Base-by-base conservation (phyloP, 2,113 vertebrate species). In the Lepisosteus osseus region DNA sequence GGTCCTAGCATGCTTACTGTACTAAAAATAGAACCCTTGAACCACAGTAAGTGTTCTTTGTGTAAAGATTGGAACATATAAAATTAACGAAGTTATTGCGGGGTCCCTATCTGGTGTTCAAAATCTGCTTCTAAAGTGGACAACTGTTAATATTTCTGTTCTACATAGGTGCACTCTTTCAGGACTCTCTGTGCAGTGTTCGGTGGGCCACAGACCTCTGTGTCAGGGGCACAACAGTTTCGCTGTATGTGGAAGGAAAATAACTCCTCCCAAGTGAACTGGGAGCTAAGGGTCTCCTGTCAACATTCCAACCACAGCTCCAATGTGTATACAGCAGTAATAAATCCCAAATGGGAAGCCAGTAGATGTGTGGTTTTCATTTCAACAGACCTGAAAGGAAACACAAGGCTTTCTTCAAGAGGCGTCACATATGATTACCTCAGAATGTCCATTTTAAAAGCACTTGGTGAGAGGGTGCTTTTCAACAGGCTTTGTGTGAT, bases 31-130 rank as follows among this genome's bases (percentile, higher is more conserved):
- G 80, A 69, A 29, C 15, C 4, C 47, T 6, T 5, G 65, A 15
- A 61, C 65, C 74, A 76, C 78, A 84, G 76, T 85, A 78, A 72
- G 81, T 79, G 71, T 79, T 74, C 81, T 89, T 80, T 89, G 83
- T 87, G 68, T 66, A 69, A 56, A 5, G 69, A 76, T 75, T 42
- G 76, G 66, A 77, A 40, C 68, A 82, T 79, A 81, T 85, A 77
- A 78, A 76, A 74, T 51, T 65, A 72, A 47, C 42, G 29, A 69
- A 3, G 57, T 80, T 72, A 84, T 80, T 78, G 77, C 41, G 54
- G 7, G 65, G 3, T 47, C 42, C 61, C 45, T 54, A 65, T 64
- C 29, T 40, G 71, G 69, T 76, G 71, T 68, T 62, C 12, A 47
- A 69, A 40, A 57, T 45, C 63, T 54, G 73, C 66, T 51, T 54